phyloP scores from a whole-genome alignment of 2,113 vertebrate species.

The Dissostichus mawsoni region DNA sequence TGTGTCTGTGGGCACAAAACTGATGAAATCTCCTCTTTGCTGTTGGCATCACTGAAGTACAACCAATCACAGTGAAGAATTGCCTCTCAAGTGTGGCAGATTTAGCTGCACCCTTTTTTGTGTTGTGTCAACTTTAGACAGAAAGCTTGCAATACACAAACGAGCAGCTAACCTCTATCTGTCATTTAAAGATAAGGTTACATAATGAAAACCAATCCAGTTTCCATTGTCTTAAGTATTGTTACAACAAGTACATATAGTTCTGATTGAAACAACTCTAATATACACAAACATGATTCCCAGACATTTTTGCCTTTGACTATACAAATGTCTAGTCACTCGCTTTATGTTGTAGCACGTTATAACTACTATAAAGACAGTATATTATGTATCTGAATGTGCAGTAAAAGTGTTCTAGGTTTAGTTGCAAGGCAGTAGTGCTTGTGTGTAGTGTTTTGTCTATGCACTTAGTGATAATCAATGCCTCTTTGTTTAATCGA shows the following conservation, averaged over 20 bases:
- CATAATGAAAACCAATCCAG: neutral
- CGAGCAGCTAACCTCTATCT: neutral
- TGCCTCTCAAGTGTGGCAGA: neutral
- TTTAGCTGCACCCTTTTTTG: neutral
- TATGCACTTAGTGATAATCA: neutral
- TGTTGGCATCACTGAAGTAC: slow-evolving; percentile 1
- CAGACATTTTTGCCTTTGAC: neutral
- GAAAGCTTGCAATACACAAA: neutral
- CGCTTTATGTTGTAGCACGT: neutral
- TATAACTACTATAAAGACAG: neutral
- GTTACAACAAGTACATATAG: neutral
- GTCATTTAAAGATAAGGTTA: neutral
- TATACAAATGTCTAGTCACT: neutral
- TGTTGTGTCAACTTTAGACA: neutral
- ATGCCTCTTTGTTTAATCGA: neutral
- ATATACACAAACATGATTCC: neutral
- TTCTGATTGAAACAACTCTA: neutral
- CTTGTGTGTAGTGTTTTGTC: neutral
- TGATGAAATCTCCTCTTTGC: neutral
- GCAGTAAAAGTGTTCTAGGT: neutral
- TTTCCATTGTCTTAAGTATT: neutral
- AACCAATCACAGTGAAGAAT: slow-evolving; percentile 10
- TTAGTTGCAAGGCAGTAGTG: neutral
- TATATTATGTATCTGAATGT: neutral
- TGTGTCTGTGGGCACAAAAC: neutral